Conservation (phyloP, 2,888 invertebrate genomes). For the Chaetogeoica ovagalla region DNA sequence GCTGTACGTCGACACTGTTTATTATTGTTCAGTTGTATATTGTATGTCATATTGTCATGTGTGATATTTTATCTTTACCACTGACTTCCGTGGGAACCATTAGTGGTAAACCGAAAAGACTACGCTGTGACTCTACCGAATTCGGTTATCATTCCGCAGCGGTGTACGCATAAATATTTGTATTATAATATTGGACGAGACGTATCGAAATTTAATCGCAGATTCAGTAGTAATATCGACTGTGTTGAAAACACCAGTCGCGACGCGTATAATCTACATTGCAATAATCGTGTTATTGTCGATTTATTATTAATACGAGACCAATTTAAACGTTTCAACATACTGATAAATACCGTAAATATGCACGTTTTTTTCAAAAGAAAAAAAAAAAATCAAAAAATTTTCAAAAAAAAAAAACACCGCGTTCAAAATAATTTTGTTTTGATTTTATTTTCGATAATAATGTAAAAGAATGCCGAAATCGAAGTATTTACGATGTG, state of each 20-base stretch:
- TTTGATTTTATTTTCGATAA: no score
- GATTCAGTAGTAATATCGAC: neutral
- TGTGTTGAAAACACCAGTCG: neutral
- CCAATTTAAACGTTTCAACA: slow-evolving; percentile 1
- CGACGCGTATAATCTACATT: neutral
- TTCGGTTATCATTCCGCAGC: neutral
- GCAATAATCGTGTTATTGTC: neutral
- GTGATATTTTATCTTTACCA: slow-evolving; percentile 35
- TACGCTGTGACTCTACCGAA: slow-evolving; percentile 19
- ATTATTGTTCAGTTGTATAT: neutral
- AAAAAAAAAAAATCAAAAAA: no score
- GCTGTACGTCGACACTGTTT: no score
- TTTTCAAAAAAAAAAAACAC: no score
- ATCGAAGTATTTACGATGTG: no score
- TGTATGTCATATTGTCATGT: neutral
- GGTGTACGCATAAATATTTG: neutral
- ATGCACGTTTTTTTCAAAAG: no score
- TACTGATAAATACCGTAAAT: no score
- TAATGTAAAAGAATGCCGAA: no score
- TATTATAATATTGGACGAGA: neutral
- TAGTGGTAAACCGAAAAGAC: slow-evolving; percentile 17
- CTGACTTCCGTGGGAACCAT: slow-evolving; percentile 49
- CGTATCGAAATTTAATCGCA: neutral
- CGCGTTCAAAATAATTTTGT: no score
- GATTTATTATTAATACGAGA: slow-evolving; percentile 10